Evolutionary conservation across 2,113 vertebrate species (phyloP).

Genomic region (Leuciscus idus): DNA sequence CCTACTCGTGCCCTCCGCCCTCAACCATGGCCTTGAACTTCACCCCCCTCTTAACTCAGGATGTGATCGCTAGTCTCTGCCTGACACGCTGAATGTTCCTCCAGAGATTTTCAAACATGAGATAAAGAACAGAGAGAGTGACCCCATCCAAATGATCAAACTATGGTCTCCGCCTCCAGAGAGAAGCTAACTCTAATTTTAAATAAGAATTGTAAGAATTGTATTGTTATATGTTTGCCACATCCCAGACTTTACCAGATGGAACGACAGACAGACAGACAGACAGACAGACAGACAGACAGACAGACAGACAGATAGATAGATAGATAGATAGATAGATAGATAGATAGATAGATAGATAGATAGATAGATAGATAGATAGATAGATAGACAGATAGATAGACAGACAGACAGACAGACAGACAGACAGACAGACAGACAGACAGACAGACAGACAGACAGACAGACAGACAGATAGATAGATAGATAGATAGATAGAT

Average conservation of each 20-base stretch:
- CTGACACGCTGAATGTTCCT: constrained; percentile 63
- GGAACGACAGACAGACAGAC: not conserved
- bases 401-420: no score
- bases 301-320: not conserved
- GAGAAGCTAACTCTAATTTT: constrained; percentile 28
- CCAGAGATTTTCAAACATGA: constrained; percentile 68
- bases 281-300: no score
- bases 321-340: no score
- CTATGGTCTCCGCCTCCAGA: constrained; percentile 53
- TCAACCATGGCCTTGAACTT: constrained; percentile 60
- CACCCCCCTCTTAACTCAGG: constrained; percentile 57
- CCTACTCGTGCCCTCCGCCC: constrained; percentile 2
- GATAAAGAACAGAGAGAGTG: constrained; percentile 74
- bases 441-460: not conserved
- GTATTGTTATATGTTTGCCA: constrained; percentile 54
- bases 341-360: no score
- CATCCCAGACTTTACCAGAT: not conserved
- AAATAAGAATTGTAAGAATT: no score
- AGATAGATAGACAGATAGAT: not conserved
- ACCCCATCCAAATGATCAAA: constrained; percentile 58
- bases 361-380: not conserved
- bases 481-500: not conserved
- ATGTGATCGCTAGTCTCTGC: constrained; percentile 64
- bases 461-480: not conserved
- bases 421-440: no score